phyloP scores from a whole-genome alignment of 2,797 vertebrate species.

The Gymnoscopelus braueri region DNA sequence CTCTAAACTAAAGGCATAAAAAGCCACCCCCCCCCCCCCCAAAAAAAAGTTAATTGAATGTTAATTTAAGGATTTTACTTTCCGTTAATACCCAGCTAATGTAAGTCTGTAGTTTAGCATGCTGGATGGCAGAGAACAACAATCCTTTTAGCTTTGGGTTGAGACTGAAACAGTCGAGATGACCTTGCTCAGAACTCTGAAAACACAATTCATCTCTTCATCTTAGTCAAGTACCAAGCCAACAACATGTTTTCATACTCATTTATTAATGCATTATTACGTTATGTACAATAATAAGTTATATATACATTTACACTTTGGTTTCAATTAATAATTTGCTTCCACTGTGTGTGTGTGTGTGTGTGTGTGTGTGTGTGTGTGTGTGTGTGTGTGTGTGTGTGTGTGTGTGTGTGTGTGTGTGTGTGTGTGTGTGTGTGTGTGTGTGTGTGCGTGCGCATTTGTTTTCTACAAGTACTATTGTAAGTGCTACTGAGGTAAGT shows the following conservation, averaged over 20 bases:
- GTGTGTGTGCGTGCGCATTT: slow-evolving; percentile 49
- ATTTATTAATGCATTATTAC: slow-evolving; percentile 75
- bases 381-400: slow-evolving; percentile 55
- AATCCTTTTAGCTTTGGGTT: too few species aligned
- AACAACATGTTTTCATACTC: slow-evolving; percentile 61
- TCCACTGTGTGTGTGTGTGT: slow-evolving; percentile 53
- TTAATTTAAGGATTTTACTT: too few species aligned
- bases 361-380: slow-evolving; percentile 49
- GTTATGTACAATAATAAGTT: slow-evolving; percentile 89
- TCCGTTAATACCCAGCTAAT: too few species aligned
- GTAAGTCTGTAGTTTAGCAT: too few species aligned
- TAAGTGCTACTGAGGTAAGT: slow-evolving; percentile 77
- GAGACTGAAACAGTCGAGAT: too few species aligned
- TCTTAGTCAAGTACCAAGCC: neutral
- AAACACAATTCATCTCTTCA: too few species aligned
- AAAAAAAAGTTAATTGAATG: too few species aligned
- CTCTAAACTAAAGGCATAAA: too few species aligned
- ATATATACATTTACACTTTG: slow-evolving; percentile 84
- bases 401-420: slow-evolving; percentile 50
- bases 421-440: slow-evolving; percentile 48
- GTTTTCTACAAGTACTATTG: slow-evolving; percentile 25
- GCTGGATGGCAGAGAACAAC: too few species aligned
- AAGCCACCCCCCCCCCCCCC: too few species aligned
- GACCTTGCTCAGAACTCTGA: too few species aligned
- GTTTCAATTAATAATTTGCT: slow-evolving; percentile 54